Evolutionary conservation across 2,113 vertebrate species (phyloP), one percentile per base, ranked within the genome.

Genomic region (Erythrolamprus reginae): DNA sequence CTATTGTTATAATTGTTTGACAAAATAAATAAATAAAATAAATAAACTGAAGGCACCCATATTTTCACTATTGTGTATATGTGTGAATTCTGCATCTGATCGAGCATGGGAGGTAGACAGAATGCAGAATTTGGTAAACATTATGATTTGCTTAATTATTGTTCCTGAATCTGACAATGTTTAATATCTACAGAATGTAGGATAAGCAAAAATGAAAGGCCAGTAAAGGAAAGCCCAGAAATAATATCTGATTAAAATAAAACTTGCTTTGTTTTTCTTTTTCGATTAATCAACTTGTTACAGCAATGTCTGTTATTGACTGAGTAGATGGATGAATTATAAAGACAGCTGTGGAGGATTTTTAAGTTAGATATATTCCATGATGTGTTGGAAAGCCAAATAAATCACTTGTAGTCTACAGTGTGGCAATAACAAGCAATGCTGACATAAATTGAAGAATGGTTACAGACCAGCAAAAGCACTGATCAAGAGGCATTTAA

Each of bases 211-310:
- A 47, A 82, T 53, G 91, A 53, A 84, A 9, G 83, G 91, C 83
- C 70, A 0, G 0, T 7, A 50, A 83, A 52, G 65, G 28, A 88
- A 50, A 94, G 87, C 87, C 88, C 92, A 91, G 90, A 94, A 48
- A 1, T 51, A 77, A 84, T 85, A 10, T 47, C 83, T 94, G 89
- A 91, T 90, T 91, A 91, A 86, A 90, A 88, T 1, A 90, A 82
- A 93, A 89, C 19, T 89, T 93, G 86, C 2, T 92, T 91, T 92
- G n/a, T 12, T 12, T 6, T 7, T 1, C 87, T 17, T 33, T 84
- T 61, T 88, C 90, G 89, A 95, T 95, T 93, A 5, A 94, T 96
- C 94, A 96, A 89, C 91, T 91, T 94, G 90, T 91, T 93, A 92
- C 93, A 92, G 15, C 86, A 85, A 89, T 92, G 90, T 93, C 84